Base-by-base conservation (phyloP, 1,140 invertebrate species). In the Diplogasteroides magnus region DNA sequence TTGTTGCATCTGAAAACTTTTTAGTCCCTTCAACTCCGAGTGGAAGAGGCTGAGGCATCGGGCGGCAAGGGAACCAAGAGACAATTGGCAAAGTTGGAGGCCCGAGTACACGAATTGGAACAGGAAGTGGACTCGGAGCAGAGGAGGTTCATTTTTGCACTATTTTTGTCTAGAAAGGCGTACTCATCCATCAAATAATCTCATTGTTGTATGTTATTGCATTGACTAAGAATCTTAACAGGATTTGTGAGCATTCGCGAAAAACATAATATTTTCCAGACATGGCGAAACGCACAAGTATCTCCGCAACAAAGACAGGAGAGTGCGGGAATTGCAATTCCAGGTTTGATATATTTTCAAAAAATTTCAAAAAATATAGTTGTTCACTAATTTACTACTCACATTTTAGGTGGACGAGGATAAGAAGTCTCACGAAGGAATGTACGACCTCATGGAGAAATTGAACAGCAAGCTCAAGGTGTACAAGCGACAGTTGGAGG, bases 401-500 rank as follows among this genome's bases (percentile, higher is more conserved):
- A 27, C 11, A 2, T 95, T 96, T 91, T 83, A 78, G 75, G 77
- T 83, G 31, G 81, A 83, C 56, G 81, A 83, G 67, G 83, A 83
- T 64, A 83, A 83, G 67, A 83, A 83, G 64, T 65, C 68, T 29
- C 68, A 62, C n/a, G 81, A 83, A 69, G 48, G 83, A 48, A 76
- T 83, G 73, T 82, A 97, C 86, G 94, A 97, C 86, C 88, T 97
- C 75, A 93, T 97, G 78, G 95, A 98, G 87, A 97, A 96, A 88
- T 89, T 98, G 65, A 94, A 98, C 88, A 90, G 93, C 86, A 98
- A 98, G 89, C 95, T 98, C 88, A 97, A 97, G 89, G 95, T 92
- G 75, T 97, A 96, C 90, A 98, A 98, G 90, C 90, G 93, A 87
- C 95, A 98, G 88, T 94, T 97, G 82, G 95, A 97, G 84, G 94